Base-by-base conservation (phyloP, 2,888 invertebrate genomes). In the Amiota mariae region DNA sequence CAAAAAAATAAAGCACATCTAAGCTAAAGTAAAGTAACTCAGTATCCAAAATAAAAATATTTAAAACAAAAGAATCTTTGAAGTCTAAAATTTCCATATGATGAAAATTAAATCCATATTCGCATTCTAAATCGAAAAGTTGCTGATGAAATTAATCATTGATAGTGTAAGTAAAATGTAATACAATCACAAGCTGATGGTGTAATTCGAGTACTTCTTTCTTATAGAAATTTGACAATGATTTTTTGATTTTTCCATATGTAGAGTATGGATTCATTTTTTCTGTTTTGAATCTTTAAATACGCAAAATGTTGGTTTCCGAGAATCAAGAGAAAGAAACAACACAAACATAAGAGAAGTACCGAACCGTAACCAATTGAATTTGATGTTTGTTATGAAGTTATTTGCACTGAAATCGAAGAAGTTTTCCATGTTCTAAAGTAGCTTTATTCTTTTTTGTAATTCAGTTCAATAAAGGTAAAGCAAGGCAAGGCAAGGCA, bases 331-430 rank as follows among this genome's bases (percentile, higher is more conserved):
- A 54, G n/a, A 63, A 13, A 11, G 18, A 59, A 66, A 15, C 48
- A 66, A 66, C n/a, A 24, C 24, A 36, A 24, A 13, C n/a, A 51
- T 9, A 51, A 12, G 13, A 68, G 36, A 51, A 49, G 18, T 36
- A 36, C 20, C 49, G 49, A 63, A 63, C 36, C 51, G 66, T 10
- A 18, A 15, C 76, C 63, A 72, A 79, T 73, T 68, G 75, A 67
- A 74, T 68, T 64, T 71, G 68, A 72, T 80, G 75, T 76, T 80
- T 36, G 8, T 6, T 36, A 36, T 36, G 36, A 36, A 36, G 36
- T 36, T 83, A 85, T 84, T 84, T 84, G 85, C 83, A 81, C 81
- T 84, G 83, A 78, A 84, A 84, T 77, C 71, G 77, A 79, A 84
- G 79, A 82, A 77, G 81, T 82, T 82, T 83, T 24, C 78, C 78